A percentile compares a stretch with the other conserved stretches of the same genome.
Conservation (phyloP, 2,888 invertebrate genomes). For the Drosophila trichaetosa region DNA sequence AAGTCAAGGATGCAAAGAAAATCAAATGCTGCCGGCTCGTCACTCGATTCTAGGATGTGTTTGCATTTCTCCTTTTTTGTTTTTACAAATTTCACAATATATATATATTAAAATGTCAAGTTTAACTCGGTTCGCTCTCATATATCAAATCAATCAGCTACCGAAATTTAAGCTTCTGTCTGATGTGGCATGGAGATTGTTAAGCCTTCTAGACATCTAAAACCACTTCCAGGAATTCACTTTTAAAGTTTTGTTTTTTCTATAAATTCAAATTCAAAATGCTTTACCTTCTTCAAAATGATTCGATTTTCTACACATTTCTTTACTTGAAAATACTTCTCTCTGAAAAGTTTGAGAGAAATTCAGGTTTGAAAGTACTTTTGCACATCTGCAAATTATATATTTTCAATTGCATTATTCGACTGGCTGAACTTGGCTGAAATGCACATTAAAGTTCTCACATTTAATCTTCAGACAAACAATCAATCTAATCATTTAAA, state of each 20-base stretch:
- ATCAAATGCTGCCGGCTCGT: constrained; percentile 17
- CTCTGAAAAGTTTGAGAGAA: background rate
- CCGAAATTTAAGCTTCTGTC: too few relatives aligned
- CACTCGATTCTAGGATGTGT: constrained; percentile 6
- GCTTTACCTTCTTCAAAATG: background rate
- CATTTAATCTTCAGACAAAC: background rate
- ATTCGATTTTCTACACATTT: background rate
- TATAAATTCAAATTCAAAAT: background rate
- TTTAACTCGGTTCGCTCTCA: constrained; percentile 6
- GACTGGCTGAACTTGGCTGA: background rate
- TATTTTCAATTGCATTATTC: background rate
- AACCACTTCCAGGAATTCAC: background rate
- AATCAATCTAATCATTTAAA: background rate
- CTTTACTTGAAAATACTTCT: background rate
- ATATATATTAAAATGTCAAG: constrained; percentile 27
- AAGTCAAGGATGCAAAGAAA: constrained; percentile 22
- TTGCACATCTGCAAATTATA: background rate
- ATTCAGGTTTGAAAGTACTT: background rate
- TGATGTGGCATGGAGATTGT: background rate
- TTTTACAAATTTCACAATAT: background rate
- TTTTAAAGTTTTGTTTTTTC: background rate
- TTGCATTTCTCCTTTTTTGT: background rate
- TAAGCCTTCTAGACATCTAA: background rate
- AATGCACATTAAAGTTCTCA: background rate
- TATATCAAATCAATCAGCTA: constrained; percentile 1